Base-by-base conservation (phyloP, 2,888 invertebrate species). In the Julus scandinavius region DNA sequence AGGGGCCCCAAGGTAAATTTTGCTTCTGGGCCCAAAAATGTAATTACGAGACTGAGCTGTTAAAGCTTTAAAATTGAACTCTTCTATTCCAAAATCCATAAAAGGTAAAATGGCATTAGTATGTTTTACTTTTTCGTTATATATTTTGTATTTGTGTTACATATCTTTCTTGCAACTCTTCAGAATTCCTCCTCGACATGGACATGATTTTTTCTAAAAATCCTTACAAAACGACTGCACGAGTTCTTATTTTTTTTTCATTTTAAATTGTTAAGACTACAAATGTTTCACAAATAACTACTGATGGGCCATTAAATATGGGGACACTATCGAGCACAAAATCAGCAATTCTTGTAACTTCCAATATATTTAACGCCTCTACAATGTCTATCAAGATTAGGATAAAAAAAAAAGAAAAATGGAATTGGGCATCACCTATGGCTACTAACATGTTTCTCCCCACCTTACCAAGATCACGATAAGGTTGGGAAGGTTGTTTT, bases 291-390 rank as follows among this genome's bases (percentile, higher is more conserved):
- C 72, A 29, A 29, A 72, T 72, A 72, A 29, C 20, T 20, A 29
- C 11, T 29, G 29, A 72, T 29, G 29, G 17, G 0, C 54, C 13
- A 72, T 72, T 72, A 72, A 72, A 72, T 72, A 29, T 20, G 29
- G 29, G 0, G 20, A 29, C 29, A 29, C 72, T 72, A 72, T 72
- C 72, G 72, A 20, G 72, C 9, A 72, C 6, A 29, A 72, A 72
- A 72, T 72, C 72, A 72, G 72, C 72, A 72, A 72, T 72, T 72
- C 72, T 72, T 72, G 72, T 72, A 6, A 20, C 72, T 72, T 72
- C 29, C 72, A 72, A 72, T 72, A 72, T 72, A 29, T 72, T 20
- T 29, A 72, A 72, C 72, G 72, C 72, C 72, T 72, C 29, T 72
- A 72, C 72, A 72, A 9, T 29, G 72, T 72, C 72, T 20, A 29